Conservation (phyloP, 2,797 vertebrate genomes). For the Artibeus lituratus region DNA sequence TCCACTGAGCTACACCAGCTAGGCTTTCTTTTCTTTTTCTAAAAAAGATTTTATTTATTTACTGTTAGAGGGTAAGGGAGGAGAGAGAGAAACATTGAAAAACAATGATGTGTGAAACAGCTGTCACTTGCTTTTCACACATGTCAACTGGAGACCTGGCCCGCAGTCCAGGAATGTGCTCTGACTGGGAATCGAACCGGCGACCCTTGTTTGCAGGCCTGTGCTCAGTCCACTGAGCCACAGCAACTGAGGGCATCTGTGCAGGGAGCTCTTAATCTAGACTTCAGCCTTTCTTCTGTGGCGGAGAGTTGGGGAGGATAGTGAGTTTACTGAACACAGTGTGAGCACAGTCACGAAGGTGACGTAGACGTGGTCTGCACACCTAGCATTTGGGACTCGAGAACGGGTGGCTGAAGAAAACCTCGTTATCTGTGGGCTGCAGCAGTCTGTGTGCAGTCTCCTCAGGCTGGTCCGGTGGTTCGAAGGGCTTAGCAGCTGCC, state of each 20-base stretch:
- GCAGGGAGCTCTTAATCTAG: conserved; percentile 9
- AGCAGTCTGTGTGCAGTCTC: neutral
- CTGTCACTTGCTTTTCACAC: too few relatives aligned
- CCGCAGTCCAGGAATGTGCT: too few relatives aligned
- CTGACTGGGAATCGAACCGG: too few relatives aligned
- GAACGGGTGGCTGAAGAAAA: neutral
- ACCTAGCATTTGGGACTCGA: neutral
- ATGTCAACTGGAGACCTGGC: too few relatives aligned
- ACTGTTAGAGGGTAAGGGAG: too few relatives aligned
- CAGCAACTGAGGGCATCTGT: neutral
- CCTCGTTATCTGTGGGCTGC: conserved; percentile 21
- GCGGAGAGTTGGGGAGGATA: neutral
- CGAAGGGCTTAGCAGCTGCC: neutral
- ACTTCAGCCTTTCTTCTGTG: conserved; percentile 2
- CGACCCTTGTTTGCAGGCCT: too few relatives aligned
- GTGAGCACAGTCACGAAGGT: neutral
- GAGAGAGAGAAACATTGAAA: too few relatives aligned
- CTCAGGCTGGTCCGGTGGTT: neutral
- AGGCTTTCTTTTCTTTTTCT: too few relatives aligned
- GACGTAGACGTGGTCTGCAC: conserved; percentile 10
- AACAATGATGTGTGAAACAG: too few relatives aligned
- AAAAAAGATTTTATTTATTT: too few relatives aligned
- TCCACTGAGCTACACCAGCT: too few relatives aligned
- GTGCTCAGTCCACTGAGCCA: neutral
- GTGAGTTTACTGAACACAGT: conserved; percentile 55